Evolutionary conservation across 2,113 vertebrate genomes (phyloP).

Genomic region (Murina feae): DNA sequence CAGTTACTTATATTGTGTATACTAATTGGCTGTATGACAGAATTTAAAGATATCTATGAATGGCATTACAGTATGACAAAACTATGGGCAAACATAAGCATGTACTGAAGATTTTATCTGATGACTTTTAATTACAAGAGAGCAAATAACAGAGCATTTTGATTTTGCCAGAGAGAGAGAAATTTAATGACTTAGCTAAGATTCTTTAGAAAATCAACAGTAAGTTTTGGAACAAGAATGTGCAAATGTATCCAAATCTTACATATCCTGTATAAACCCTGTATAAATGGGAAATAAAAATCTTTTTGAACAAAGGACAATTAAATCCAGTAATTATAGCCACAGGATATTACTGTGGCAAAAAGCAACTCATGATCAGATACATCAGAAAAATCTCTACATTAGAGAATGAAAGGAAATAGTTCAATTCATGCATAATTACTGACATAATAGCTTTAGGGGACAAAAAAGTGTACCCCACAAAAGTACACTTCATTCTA

Average conservation of each 20-base stretch:
- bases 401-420: not conserved
- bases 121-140: not conserved
- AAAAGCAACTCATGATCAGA: conserved; percentile 1
- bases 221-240: not conserved
- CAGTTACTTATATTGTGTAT: not conserved
- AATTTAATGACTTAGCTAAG: not conserved
- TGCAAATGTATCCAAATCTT: not conserved
- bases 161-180: not conserved
- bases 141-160: not conserved
- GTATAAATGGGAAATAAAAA: not conserved
- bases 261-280: not conserved
- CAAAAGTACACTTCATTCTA: not conserved
- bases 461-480: not conserved
- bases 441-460: not conserved
- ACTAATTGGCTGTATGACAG: not conserved
- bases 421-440: not conserved
- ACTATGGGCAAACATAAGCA: not conserved
- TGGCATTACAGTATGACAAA: not conserved
- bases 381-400: not conserved
- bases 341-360: not conserved
- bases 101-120: not conserved
- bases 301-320: conserved; percentile 34
- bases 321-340: conserved; percentile 12
- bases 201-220: conserved; percentile 1
- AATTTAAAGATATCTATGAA: not conserved